Evolutionary conservation across 2,888 invertebrate species (phyloP).

Genomic region (Anagyrus pseudococci): DNA sequence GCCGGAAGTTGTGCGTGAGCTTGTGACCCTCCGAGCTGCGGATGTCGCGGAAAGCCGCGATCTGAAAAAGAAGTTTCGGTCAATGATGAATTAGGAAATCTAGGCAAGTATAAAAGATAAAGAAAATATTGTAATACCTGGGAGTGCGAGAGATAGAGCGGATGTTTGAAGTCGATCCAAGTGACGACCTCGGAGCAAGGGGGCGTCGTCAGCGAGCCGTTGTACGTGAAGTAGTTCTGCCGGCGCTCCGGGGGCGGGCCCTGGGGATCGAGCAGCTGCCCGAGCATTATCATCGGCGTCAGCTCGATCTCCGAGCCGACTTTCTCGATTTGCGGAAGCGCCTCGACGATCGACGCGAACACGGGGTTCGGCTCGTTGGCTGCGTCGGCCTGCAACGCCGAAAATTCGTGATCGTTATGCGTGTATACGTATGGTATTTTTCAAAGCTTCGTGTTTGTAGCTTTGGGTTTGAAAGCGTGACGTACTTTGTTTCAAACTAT

Average conservation of each 20-base stretch:
- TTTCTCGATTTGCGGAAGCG: constrained; percentile 66
- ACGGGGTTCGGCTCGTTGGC: constrained; percentile 47
- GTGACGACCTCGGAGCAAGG: constrained; percentile 85
- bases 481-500: too few relatives aligned
- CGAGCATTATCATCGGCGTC: constrained; percentile 45
- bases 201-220: constrained; percentile 86
- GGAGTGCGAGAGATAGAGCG: constrained; percentile 71
- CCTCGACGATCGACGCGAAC: constrained; percentile 63
- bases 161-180: constrained; percentile 83
- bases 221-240: constrained; percentile 80
- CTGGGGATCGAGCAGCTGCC: constrained; percentile 38
- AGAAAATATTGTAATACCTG: too few relatives aligned
- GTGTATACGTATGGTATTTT: too few relatives aligned
- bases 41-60: constrained; percentile 75
- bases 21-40: constrained; percentile 69
- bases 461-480: too few relatives aligned
- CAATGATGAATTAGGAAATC: neutral
- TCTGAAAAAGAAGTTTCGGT: constrained; percentile 61
- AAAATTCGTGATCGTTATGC: too few relatives aligned
- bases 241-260: constrained; percentile 54
- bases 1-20: constrained; percentile 82
- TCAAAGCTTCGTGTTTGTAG: too few relatives aligned
- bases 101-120: too few relatives aligned
- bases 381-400: constrained; percentile 46
- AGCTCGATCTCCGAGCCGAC: constrained; percentile 65